Evolutionary conservation across 1,140 invertebrate species (phyloP).

Genomic region (Drosophila elegans): DNA sequence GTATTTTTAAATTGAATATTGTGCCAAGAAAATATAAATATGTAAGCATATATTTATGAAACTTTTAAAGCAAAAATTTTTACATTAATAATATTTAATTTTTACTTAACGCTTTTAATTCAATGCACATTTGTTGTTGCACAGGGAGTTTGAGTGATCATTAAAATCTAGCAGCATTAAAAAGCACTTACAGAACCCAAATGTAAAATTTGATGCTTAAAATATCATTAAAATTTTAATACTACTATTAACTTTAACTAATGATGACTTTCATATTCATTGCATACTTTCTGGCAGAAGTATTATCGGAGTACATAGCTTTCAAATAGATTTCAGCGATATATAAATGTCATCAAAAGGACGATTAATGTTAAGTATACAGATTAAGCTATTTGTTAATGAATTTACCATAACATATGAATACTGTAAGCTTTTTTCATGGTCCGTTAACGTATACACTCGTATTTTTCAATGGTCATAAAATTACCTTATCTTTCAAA

Average conservation of each 20-base stretch:
- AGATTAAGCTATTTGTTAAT: too few relatives aligned
- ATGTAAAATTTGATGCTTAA: background rate
- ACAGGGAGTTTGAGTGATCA: constrained; percentile 43
- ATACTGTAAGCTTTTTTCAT: too few relatives aligned
- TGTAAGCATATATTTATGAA: constrained; percentile 40
- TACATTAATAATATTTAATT: constrained; percentile 34
- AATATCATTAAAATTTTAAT: background rate
- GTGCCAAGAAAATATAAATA: constrained; percentile 76
- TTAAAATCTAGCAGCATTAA: too few relatives aligned
- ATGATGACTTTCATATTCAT: too few relatives aligned
- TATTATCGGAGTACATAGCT: background rate
- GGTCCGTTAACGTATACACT: too few relatives aligned
- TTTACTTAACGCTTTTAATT: constrained; percentile 26
- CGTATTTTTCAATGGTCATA: too few relatives aligned
- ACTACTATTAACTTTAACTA: background rate
- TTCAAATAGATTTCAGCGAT: too few relatives aligned
- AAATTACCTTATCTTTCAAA: too few relatives aligned
- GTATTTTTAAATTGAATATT: constrained; percentile 83
- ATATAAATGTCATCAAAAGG: too few relatives aligned
- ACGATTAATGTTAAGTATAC: too few relatives aligned
- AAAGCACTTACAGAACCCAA: background rate
- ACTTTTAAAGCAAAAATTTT: constrained; percentile 7
- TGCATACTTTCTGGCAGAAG: constrained; percentile 3
- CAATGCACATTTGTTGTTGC: constrained; percentile 2
- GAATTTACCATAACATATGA: too few relatives aligned